A percentile compares a stretch with the other conserved stretches of the same genome.
Conservation (phyloP, 1,140 invertebrate species). For the Drosophila lowei region DNA sequence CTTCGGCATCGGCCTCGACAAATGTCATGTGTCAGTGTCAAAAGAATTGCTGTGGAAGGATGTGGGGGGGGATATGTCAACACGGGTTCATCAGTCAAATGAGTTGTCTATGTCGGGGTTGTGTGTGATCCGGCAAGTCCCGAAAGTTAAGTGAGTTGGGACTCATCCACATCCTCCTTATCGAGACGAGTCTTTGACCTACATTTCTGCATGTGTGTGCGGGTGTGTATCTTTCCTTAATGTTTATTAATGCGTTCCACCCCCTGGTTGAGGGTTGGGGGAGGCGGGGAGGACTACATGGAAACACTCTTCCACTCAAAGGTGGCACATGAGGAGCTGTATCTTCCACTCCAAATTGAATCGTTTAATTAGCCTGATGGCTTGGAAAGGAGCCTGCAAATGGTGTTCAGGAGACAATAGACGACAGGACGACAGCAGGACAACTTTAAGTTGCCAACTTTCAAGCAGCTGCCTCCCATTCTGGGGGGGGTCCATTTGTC, state of each 20-base stretch:
- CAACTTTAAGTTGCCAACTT: conserved; percentile 33
- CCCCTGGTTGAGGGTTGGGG: background rate
- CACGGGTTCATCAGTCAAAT: conserved; percentile 81
- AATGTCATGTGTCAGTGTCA: conserved; percentile 81
- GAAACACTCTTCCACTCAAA: conserved; percentile 39
- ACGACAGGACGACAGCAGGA: conserved; percentile 4
- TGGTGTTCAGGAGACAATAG: conserved; percentile 45
- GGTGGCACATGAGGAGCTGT: conserved; percentile 28
- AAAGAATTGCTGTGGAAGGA: conserved; percentile 40
- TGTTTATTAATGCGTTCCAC: conserved; percentile 71
- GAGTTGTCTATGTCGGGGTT: conserved; percentile 62
- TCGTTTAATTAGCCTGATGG: conserved; percentile 68
- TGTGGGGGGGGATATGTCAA: conserved; percentile 70
- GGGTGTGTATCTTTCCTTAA: conserved; percentile 46
- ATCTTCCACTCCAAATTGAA: conserved; percentile 54
- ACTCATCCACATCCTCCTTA: conserved; percentile 43
- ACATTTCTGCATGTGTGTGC: conserved; percentile 48
- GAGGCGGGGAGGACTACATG: conserved; percentile 7
- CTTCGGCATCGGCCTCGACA: conserved; percentile 53
- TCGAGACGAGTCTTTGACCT: conserved; percentile 23
- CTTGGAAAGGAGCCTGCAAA: conserved; percentile 29
- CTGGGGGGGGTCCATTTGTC: conserved; percentile 24
- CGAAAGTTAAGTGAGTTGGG: conserved; percentile 69
- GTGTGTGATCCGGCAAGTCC: conserved; percentile 36
- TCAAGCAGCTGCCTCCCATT: background rate